Base-by-base conservation (phyloP, 2,797 vertebrate species). In the Myotis daubentonii region DNA sequence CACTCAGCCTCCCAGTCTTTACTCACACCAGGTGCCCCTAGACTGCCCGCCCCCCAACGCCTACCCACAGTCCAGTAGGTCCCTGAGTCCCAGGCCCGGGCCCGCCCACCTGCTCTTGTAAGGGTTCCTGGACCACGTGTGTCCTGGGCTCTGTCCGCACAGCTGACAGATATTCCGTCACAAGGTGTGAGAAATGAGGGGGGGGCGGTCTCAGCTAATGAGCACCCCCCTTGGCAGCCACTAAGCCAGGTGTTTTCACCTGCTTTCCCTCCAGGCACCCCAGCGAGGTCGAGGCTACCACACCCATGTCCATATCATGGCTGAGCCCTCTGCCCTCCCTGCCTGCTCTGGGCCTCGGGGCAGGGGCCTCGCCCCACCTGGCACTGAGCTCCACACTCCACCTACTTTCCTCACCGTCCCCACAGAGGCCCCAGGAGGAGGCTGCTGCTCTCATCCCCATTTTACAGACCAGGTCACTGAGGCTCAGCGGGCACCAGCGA, bases 191-290 rank as follows among this genome's bases (percentile, higher is more conserved):
- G 47, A 28, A 44, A 51, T 44, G n/a, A 51, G 38, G 30, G 33
- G 33, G 5, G n/a, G 17, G 30, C 41, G 22, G 6, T 5, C 7
- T 25, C 70, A 28, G 9, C 10, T n/a, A 28, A 3, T 8, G n/a
- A 78, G 41, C 41, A 22, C 5, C 13, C 53, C 41, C 19, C 30
- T 38, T 15, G 5, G 33, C 70, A 6, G 82, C 36, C n/a, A 17
- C 53, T 1, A 0, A 0, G 23, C 33, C 10, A 12, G 12, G 30
- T 1, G 53, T 53, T 20, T 68, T 44, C n/a, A 16, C 7, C 2
- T 11, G 11, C 70, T 60, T 8, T 76, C 38, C 49, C 57, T 41
- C 19, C 62, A 15, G 12, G 22, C 72, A 36, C 22, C n/a, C 82
- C 33, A 20, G 3, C 3, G 3, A 30, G 38, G n/a, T 3, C 51